Conservation (phyloP, 2,113 vertebrate genomes). For the Bujurquina vittata region DNA sequence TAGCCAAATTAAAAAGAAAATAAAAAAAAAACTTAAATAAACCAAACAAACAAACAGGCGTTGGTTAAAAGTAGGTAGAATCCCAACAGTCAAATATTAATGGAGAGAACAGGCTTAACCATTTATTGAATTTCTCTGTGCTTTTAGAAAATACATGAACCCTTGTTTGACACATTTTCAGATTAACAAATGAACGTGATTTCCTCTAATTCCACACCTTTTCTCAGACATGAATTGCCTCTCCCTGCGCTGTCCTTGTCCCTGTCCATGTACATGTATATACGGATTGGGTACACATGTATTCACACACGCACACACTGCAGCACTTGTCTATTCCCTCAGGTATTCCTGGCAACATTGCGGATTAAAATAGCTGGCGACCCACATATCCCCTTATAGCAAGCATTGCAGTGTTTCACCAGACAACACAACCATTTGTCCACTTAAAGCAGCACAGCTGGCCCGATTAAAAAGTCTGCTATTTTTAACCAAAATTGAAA, state of each 20-base stretch:
- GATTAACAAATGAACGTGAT: background rate
- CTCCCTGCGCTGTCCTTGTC: background rate
- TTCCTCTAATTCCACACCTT: background rate
- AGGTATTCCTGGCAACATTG: constrained; percentile 76
- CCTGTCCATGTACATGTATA: background rate
- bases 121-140: too few relatives aligned
- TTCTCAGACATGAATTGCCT: background rate
- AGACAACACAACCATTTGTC: constrained; percentile 60
- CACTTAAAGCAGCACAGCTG: constrained; percentile 24
- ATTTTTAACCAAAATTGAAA: constrained; percentile 8
- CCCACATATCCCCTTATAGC: constrained; percentile 75
- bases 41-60: background rate
- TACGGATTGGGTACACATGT: constrained; percentile 2
- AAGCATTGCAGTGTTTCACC: constrained; percentile 42
- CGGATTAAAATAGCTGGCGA: constrained; percentile 82
- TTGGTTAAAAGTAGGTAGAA: background rate
- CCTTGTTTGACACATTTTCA: background rate
- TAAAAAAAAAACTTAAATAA: background rate
- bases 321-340: constrained; percentile 71
- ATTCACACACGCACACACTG: constrained; percentile 38
- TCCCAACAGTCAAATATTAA: background rate
- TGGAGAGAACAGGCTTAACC: background rate
- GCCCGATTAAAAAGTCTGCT: constrained; percentile 8
- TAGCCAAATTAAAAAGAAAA: background rate
- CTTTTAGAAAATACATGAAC: background rate